Base-by-base conservation (phyloP, 1,140 invertebrate genomes). In the Bilobella aurantiaca region DNA sequence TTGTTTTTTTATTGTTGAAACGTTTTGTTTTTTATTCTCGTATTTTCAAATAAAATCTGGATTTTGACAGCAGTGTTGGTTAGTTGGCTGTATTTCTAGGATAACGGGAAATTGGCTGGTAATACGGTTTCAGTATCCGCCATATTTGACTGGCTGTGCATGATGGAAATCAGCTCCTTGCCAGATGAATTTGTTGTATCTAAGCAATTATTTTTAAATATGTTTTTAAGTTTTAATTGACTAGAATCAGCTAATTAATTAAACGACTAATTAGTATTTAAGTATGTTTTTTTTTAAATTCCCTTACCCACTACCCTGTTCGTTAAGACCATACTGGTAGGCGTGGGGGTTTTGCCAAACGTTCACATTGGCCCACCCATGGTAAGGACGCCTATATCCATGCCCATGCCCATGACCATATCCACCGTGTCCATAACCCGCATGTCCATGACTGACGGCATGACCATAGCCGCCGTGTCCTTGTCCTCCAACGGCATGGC, bases 181-280 rank as follows among this genome's bases (percentile, higher is more conserved):
- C 66, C 61, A 67, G 28, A 67, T 67, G 56, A 59, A 67, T 34
- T 67, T 67, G 25, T 63, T 58, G 57, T 63, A 66, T 56, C 65
- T 59, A 27, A 29, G n/a, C n/a, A 62, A 57, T 31, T 46, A 47
- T 18, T n/a, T n/a, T n/a, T n/a, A 25, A 23, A 34, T 37, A 64
- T 57, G 12, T 23, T 31, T 27, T 53, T 56, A 31, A 57, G 30
- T 30, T 25, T 18, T 49, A 47, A 2, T 49, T 42, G 8, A 42
- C 8, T 12, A 57, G n/a, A 21, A 57, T n/a, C n/a, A n/a, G n/a
- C n/a, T n/a, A n/a, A n/a, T n/a, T n/a, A n/a, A n/a, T n/a, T n/a
- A n/a, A n/a, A 57, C 23, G n/a, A n/a, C n/a, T n/a, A n/a, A n/a
- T n/a, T n/a, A n/a, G n/a, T n/a, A n/a, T 57, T 57, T 27, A 12